Conservation (phyloP, 2,113 vertebrate species). For the Fulmarus glacialis region DNA sequence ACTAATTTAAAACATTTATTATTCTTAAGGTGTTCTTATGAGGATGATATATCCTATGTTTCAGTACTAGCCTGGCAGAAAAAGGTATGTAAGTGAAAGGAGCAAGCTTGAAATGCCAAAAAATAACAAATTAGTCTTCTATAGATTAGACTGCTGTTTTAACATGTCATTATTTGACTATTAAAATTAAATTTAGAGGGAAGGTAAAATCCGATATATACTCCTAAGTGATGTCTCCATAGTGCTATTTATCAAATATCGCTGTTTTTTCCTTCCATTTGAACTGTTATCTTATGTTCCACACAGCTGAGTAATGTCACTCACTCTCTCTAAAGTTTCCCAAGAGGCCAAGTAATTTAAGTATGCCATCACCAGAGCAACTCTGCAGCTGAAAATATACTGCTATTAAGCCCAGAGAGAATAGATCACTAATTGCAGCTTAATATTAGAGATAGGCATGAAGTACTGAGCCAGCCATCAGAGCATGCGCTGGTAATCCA, state of each 20-base stretch:
- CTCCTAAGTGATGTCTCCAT: constrained; percentile 5
- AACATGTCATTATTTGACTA: constrained; percentile 36
- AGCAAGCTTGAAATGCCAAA: background rate
- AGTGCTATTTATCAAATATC: constrained; percentile 30
- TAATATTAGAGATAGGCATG: constrained; percentile 47
- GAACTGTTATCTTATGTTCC: constrained; percentile 14
- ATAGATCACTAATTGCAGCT: constrained; percentile 66
- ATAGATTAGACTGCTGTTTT: constrained; percentile 27
- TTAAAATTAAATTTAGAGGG: constrained; percentile 48
- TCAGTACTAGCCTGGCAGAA: background rate
- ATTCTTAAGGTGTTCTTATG: background rate
- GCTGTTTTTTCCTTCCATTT: constrained; percentile 16
- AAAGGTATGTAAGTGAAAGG: background rate
- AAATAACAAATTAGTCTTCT: constrained; percentile 21
- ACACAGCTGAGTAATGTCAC: constrained; percentile 38
- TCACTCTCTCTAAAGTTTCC: constrained; percentile 54
- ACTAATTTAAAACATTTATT: background rate
- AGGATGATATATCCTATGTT: background rate
- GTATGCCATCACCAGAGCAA: constrained; percentile 66
- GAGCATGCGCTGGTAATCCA: background rate
- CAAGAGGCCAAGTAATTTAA: constrained; percentile 63
- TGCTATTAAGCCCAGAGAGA: constrained; percentile 61
- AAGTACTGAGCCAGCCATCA: constrained; percentile 14
- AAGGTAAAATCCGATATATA: background rate
- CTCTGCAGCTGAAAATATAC: constrained; percentile 62